phyloP scores from a whole-genome alignment of 1,140 invertebrate species.

The Andricus grossulariae region DNA sequence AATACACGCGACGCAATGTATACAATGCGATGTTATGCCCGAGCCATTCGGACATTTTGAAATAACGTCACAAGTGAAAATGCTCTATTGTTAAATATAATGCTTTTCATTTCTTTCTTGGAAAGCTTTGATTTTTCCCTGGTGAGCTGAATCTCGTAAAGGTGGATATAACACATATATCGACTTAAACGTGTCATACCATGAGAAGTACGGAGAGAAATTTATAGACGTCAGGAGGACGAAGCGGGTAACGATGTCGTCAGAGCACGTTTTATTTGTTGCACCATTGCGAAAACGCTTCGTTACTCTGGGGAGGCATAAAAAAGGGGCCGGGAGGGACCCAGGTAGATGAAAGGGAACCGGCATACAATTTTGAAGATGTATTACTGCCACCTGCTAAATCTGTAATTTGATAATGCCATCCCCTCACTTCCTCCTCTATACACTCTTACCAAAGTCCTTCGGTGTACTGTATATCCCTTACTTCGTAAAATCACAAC shows the following conservation, averaged over 20 bases:
- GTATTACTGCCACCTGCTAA: slow-evolving; percentile 48
- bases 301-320: slow-evolving; percentile 40
- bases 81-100: no score
- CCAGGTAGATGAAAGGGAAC: slow-evolving; percentile 9
- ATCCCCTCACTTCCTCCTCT: slow-evolving; percentile 34
- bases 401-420: slow-evolving; percentile 54
- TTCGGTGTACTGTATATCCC: no score
- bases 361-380: slow-evolving; percentile 41
- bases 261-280: slow-evolving; percentile 50
- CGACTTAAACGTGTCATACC: slow-evolving; percentile 15
- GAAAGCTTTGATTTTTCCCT: no score
- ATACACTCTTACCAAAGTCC: no score
- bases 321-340: slow-evolving; percentile 26
- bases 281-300: slow-evolving; percentile 41
- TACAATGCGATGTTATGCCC: no score
- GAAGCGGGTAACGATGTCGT: slow-evolving; percentile 48
- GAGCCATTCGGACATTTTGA: no score
- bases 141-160: background rate
- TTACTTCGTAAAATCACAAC: no score
- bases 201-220: slow-evolving; percentile 41
- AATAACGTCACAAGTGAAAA: no score
- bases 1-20: no score
- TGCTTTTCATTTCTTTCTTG: no score
- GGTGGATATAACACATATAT: background rate
- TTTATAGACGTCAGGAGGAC: slow-evolving; percentile 52